Evolutionary conservation across 2,797 vertebrate species (phyloP).

Genomic region (Falco novaeseelandiae): DNA sequence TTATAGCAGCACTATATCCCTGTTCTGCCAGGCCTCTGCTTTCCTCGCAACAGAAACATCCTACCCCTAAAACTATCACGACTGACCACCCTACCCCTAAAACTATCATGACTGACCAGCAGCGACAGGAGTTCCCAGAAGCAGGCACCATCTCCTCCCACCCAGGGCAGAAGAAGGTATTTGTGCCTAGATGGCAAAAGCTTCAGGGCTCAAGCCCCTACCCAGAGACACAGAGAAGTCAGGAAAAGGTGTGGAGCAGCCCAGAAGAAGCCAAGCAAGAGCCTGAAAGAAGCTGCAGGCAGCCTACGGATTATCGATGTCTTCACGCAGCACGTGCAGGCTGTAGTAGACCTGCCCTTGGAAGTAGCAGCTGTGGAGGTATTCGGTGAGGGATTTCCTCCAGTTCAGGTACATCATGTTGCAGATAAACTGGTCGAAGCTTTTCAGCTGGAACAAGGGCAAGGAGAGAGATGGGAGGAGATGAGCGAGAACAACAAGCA

Average conservation of each 20-base stretch:
- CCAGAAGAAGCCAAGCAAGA: conserved; percentile 3
- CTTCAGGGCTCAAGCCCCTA: not conserved
- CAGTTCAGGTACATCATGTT: conserved; percentile 92
- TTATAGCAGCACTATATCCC: not conserved
- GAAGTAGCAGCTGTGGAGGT: conserved; percentile 91
- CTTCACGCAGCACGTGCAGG: conserved; percentile 87
- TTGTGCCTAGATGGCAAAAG: not conserved
- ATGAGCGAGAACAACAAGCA: not conserved
- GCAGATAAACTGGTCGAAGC: conserved; percentile 92
- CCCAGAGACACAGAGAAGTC: not conserved
- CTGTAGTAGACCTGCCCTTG: conserved; percentile 91
- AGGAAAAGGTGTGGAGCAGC: not conserved
- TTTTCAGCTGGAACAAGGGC: conserved; percentile 85
- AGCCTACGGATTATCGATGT: conserved; percentile 94
- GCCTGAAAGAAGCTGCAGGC: not conserved
- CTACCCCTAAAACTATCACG: too few species aligned
- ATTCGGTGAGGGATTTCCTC: conserved; percentile 90
- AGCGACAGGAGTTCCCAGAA: not conserved
- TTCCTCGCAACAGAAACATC: not conserved
- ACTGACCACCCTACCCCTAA: not conserved
- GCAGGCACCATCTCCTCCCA: not conserved
- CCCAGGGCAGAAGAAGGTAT: not conserved
- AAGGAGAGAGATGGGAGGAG: not conserved
- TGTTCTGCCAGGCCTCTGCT: not conserved
- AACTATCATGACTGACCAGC: accelerated